phyloP scores from a whole-genome alignment of 2,113 vertebrate genomes.

The Brevimyrus niger region DNA sequence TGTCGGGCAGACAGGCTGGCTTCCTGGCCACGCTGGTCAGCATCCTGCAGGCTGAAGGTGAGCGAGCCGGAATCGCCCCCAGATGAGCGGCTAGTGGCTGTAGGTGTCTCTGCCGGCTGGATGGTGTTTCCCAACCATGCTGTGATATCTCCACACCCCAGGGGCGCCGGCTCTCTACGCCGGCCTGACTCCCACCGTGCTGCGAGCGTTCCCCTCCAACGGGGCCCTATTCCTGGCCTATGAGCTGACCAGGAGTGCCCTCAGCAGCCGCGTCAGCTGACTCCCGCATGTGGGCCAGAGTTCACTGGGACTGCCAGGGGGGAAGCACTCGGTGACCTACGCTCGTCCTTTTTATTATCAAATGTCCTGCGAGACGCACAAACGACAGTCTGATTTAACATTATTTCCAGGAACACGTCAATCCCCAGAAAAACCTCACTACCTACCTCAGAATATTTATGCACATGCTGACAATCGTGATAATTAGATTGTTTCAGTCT shows the following conservation, averaged over 20 bases:
- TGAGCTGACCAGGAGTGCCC: slow-evolving; percentile 32
- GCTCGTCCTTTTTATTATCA: background rate
- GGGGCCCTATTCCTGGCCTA: slow-evolving; percentile 38
- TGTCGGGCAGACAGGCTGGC: slow-evolving; percentile 26
- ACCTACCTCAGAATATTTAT: background rate
- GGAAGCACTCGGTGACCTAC: background rate
- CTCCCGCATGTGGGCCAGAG: background rate
- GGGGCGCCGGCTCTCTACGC: slow-evolving; percentile 31
- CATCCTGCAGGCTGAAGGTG: slow-evolving; percentile 41
- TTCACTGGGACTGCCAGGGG: too few relatives aligned
- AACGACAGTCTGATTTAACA: background rate
- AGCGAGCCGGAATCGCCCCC: background rate
- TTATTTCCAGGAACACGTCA: background rate
- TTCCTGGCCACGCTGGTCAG: slow-evolving; percentile 38
- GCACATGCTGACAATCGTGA: background rate
- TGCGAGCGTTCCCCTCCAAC: slow-evolving; percentile 31
- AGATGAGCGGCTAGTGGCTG: background rate
- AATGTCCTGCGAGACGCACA: background rate
- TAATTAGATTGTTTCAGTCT: background rate
- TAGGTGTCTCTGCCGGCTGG: background rate
- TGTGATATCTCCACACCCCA: background rate
- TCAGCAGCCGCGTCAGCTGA: background rate
- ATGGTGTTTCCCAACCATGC: background rate
- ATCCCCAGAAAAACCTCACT: background rate
- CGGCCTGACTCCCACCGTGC: slow-evolving; percentile 36